Base-by-base conservation (phyloP, 2,113 vertebrate genomes). In the Theristicus caerulescens region DNA sequence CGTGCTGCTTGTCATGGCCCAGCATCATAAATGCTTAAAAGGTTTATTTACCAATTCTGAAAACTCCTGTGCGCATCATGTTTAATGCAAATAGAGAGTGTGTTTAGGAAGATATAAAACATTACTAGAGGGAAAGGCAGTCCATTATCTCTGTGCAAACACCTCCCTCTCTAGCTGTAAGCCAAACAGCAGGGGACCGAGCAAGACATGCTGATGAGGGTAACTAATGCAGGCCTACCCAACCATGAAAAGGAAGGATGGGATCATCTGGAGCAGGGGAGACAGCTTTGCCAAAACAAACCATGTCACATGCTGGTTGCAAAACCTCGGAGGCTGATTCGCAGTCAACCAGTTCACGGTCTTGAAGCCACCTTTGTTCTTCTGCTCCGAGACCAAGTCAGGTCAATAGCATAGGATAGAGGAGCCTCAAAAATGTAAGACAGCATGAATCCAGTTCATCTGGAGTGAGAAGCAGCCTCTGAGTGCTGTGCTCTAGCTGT, bases 1-100 rank as follows among this genome's bases (percentile, higher is more conserved):
- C 0, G 10, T 85, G 93, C 83, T 78, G 86, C 88, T 86, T 92
- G 93, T 91, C 88, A 29, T 72, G 26, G 95, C 86, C 81, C 81
- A 22, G 81, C 34, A 21, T 96, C 93, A 79, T 80, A 91, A 96
- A 93, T 87, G 95, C 94, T 96, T 95, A 78, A 92, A 97, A 93
- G 95, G 93, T 95, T 95, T 97, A 96, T 97, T 97, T 97, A 95
- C 95, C 87, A 84, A 94, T 95, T 91, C 82, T 85, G 86, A 85
- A 88, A 64, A 82, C 86, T 93, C 95, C 89, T 55, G 91, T 9
- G 58, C 2, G 4, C 94, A 93, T 96, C 95, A 89, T 91, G 91
- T 95, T 94, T 94, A 95, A 94, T 96, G 96, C 97, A 98, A 96
- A 97, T 87, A 88, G 90, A 74, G 83, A 94, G 88, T 95, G 92